A percentile compares a stretch with the other conserved stretches of the same genome.
phyloP scores from a whole-genome alignment of 2,113 vertebrate genomes.

The Alethe diademata region DNA sequence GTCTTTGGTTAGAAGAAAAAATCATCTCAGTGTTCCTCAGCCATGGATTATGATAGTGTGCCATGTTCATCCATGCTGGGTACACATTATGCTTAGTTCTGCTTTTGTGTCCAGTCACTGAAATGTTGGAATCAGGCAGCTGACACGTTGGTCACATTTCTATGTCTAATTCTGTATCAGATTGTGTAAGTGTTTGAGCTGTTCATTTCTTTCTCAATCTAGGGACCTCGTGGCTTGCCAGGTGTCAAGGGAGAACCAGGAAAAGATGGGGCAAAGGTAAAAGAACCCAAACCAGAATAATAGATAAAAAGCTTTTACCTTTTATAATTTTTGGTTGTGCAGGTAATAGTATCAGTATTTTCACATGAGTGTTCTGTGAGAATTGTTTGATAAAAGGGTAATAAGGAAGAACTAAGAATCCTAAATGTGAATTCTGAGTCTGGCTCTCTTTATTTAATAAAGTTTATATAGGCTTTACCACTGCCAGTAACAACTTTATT shows the following conservation, averaged over 20 bases:
- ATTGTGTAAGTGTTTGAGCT: background rate
- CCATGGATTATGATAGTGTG: background rate
- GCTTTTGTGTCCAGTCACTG: background rate
- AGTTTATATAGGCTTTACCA: background rate
- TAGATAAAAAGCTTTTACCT: background rate
- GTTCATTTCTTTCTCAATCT: conserved; percentile 22
- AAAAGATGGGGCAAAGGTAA: conserved; percentile 84
- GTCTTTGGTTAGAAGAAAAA: background rate
- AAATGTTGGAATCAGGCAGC: background rate
- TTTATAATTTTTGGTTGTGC: background rate
- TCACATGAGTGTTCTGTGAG: background rate
- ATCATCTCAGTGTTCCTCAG: background rate
- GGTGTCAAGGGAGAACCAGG: conserved; percentile 90
- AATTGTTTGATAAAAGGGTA: background rate
- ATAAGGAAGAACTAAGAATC: background rate
- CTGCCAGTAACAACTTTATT: background rate
- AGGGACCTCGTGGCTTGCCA: conserved; percentile 84
- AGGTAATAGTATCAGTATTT: background rate
- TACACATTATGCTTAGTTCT: background rate
- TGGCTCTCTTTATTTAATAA: background rate
- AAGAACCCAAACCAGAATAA: background rate
- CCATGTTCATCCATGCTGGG: background rate
- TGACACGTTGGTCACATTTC: background rate
- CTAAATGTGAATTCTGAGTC: background rate
- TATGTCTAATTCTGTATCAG: background rate